Conservation (phyloP, 2,113 vertebrate genomes). For the Labeo catla region DNA sequence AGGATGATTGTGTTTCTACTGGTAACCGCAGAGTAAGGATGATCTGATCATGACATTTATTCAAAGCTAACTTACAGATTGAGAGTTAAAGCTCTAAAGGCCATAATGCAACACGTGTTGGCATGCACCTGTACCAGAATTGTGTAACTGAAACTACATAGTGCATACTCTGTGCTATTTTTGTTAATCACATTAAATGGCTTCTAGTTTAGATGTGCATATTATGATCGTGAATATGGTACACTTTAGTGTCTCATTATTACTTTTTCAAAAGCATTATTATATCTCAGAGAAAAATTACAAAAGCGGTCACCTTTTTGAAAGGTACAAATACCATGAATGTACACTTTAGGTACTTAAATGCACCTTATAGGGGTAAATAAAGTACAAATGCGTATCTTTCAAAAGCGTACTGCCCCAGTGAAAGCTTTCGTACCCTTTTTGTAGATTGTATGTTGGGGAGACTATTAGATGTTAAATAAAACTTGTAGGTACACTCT, state of each 20-base stretch:
- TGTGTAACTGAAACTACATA: background rate
- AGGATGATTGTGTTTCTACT: background rate
- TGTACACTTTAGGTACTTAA: too few relatives aligned
- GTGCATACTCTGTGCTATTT: too few relatives aligned
- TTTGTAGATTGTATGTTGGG: background rate
- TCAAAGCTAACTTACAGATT: background rate
- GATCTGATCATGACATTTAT: slow-evolving; percentile 6
- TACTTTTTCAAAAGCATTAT: background rate
- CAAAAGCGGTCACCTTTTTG: background rate
- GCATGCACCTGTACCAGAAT: background rate
- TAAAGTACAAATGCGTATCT: background rate
- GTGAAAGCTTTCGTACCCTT: too few relatives aligned
- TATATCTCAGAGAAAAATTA: too few relatives aligned
- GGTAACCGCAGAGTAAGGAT: background rate
- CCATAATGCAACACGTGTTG: slow-evolving; percentile 3
- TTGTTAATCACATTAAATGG: background rate
- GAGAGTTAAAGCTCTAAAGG: background rate
- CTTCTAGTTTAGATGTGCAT: background rate
- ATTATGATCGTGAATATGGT: background rate
- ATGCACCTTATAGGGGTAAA: too few relatives aligned
- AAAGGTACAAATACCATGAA: too few relatives aligned
- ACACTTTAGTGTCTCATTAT: background rate
- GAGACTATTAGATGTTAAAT: background rate
- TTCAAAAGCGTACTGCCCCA: background rate
- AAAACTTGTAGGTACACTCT: background rate